These are phyloP conservation scores for Xanthorhoe designata DNA, from an alignment of 2,888 invertebrate species.

Conservation along the genomic window DNA sequence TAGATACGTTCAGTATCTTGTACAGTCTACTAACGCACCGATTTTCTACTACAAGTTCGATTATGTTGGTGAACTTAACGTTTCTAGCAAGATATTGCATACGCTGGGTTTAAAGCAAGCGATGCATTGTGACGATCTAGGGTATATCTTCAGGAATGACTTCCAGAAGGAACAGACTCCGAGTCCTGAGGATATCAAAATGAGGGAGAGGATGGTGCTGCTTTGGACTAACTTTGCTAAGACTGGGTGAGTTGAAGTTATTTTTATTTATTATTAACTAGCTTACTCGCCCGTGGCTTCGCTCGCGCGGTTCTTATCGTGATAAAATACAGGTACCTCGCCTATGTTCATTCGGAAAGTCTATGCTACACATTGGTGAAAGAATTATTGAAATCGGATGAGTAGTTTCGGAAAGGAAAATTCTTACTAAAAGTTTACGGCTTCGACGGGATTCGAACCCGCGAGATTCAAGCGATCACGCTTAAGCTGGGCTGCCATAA, in stretches of 20 bases:
- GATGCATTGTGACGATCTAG: constrained; percentile 72
- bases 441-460: no score
- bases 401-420: no score
- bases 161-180: constrained; percentile 64
- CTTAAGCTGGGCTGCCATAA: no score
- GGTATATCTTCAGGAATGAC: constrained; percentile 72
- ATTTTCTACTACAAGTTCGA: constrained; percentile 76
- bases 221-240: constrained; percentile 82
- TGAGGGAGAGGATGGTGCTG: constrained; percentile 73
- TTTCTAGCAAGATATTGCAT: constrained; percentile 51
- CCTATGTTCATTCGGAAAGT: no score
- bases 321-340: no score
- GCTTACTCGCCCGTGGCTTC: no score
- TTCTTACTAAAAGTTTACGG: no score
- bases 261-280: no score
- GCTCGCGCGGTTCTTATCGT: no score
- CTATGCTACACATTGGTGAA: no score
- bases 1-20: constrained; percentile 69
- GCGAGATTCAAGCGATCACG: no score
- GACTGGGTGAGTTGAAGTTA: constrained; percentile 67
- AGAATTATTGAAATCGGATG: no score
- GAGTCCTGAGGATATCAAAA: constrained; percentile 67
- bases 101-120: constrained; percentile 57
- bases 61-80: constrained; percentile 71
- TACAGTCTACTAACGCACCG: constrained; percentile 67